phyloP scores from a whole-genome alignment of 2,888 invertebrate genomes.

The Arenicola marina region DNA sequence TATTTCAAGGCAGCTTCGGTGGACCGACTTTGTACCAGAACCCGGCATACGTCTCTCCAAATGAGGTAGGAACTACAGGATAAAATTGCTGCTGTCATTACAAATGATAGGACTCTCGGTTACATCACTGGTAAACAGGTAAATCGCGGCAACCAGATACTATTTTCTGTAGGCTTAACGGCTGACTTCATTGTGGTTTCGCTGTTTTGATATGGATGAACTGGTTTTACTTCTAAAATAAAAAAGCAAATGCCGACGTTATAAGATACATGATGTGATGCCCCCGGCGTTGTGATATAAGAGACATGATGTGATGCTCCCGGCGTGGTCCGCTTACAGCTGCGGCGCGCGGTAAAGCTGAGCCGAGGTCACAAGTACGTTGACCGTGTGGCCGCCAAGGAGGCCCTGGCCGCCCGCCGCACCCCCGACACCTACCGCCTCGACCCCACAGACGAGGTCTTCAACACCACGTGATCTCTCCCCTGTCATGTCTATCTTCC shows the following conservation, averaged over 20 bases:
- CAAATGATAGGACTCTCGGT: no score
- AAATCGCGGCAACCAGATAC: no score
- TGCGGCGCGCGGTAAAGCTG: constrained; percentile 74
- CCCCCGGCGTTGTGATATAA: no score
- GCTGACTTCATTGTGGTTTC: not conserved
- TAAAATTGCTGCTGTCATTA: not conserved
- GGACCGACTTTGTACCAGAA: constrained; percentile 93
- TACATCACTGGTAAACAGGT: no score
- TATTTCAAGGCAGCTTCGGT: constrained; percentile 93
- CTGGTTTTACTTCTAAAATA: not conserved
- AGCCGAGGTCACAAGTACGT: constrained; percentile 77
- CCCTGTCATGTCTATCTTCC: no score
- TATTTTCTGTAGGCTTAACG: not conserved
- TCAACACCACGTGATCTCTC: constrained; percentile 40
- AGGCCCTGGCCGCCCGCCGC: constrained; percentile 73
- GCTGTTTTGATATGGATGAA: not conserved
- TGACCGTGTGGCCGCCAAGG: constrained; percentile 79
- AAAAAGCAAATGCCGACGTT: not conserved
- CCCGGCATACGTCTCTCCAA: constrained; percentile 86
- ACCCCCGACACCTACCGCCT: constrained; percentile 72
- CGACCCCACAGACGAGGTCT: constrained; percentile 61
- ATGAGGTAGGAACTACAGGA: constrained; percentile 67
- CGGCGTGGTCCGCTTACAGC: constrained; percentile 58
- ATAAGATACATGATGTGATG: no score
- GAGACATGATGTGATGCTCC: no score